These are phyloP conservation scores for Drosophila repleta DNA, from an alignment of 1,140 invertebrate species.

Conservation along the genomic window DNA sequence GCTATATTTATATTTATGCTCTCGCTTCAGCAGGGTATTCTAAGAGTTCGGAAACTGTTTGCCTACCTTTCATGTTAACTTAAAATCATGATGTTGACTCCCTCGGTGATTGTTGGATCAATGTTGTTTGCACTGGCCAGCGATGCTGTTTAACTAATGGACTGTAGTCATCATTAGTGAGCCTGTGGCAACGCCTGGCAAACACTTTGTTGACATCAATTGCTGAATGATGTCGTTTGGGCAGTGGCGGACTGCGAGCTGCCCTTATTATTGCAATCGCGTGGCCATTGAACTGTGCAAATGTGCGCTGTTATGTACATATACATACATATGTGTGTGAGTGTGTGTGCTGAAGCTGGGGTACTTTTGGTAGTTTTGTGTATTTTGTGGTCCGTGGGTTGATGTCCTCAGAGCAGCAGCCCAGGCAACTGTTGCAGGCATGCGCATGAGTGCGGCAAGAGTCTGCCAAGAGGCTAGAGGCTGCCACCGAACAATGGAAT, in stretches of 20 bases:
- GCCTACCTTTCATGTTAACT: not conserved
- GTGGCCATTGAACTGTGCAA: constrained; percentile 76
- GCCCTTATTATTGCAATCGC: constrained; percentile 55
- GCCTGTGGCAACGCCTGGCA: constrained; percentile 12
- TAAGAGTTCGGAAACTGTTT: too few species aligned
- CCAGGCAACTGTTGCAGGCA: constrained; percentile 41
- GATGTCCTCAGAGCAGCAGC: constrained; percentile 13
- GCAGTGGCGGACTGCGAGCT: constrained; percentile 35
- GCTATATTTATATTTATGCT: too few species aligned
- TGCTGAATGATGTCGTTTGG: constrained; percentile 9
- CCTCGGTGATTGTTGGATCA: constrained; percentile 6
- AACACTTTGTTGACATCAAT: constrained; percentile 23
- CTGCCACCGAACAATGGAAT: constrained; percentile 29
- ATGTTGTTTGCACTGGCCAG: too few species aligned
- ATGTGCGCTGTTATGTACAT: constrained; percentile 35
- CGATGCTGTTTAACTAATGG: constrained; percentile 19
- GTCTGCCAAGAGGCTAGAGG: constrained; percentile 17
- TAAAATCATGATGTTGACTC: not conserved
- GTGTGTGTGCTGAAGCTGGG: not conserved
- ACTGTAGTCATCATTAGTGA: constrained; percentile 38
- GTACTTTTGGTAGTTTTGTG: constrained; percentile 21
- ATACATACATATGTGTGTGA: not conserved
- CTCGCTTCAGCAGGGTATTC: too few species aligned
- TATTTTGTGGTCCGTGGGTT: constrained; percentile 32
- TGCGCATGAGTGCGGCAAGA: constrained; percentile 40